These are phyloP conservation scores for Jordanella pulchra DNA, from an alignment of 2,797 vertebrate species.

Conservation along the genomic window DNA sequence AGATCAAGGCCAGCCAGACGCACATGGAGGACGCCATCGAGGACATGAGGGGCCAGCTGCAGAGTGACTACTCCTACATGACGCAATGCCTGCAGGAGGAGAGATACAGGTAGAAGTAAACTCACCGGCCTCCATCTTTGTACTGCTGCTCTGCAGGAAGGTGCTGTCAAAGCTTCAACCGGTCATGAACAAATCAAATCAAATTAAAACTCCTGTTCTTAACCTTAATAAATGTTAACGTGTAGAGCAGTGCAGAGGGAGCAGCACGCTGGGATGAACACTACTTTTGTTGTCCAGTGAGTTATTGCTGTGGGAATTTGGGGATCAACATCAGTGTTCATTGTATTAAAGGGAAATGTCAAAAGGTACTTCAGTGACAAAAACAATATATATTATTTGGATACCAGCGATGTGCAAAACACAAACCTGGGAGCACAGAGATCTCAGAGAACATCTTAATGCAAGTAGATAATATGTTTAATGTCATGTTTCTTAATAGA, in stretches of 20 bases:
- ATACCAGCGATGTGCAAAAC: neutral
- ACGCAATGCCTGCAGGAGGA: slow-evolving; percentile 97
- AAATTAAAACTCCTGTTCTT: neutral
- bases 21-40: slow-evolving; percentile 97
- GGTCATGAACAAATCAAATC: neutral
- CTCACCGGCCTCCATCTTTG: neutral
- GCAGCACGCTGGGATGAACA: neutral
- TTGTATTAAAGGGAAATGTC: neutral
- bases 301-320: neutral
- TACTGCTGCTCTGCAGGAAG: neutral
- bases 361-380: neutral
- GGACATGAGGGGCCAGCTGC: slow-evolving; percentile 94
- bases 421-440: no score
- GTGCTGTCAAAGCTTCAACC: neutral
- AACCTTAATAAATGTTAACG: neutral
- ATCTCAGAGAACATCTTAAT: neutral
- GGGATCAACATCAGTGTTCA: neutral
- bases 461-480: neutral
- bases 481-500: no score
- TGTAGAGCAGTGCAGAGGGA: neutral
- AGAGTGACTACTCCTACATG: slow-evolving; percentile 96
- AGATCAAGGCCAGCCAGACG: slow-evolving; percentile 92
- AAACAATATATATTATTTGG: neutral
- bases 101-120: slow-evolving; percentile 86
- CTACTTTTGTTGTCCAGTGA: neutral